Evolutionary conservation across 2,888 invertebrate species (phyloP).

Genomic region (Graphium colonna): DNA sequence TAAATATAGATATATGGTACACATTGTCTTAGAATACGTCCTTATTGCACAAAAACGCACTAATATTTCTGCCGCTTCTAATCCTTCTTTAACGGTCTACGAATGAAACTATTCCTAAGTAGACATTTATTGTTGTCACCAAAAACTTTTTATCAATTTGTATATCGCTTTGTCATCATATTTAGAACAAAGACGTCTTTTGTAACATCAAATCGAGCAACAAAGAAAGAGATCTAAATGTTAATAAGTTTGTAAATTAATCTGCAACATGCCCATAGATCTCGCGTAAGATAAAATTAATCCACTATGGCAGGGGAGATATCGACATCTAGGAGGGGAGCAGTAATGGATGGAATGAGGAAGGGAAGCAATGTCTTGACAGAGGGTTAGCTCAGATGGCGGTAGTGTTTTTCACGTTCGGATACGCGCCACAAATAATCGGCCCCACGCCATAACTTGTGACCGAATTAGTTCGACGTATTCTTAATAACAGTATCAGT

Average conservation of each 20-base stretch:
- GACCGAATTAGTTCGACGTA: no score
- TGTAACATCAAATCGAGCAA: not conserved
- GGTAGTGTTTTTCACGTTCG: constrained; percentile 8
- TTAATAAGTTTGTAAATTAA: constrained; percentile 15
- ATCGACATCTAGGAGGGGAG: constrained; percentile 19
- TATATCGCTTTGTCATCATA: not conserved
- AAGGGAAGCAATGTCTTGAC: constrained; percentile 18
- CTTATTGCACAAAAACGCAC: no score
- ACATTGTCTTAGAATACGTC: no score
- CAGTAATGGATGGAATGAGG: constrained; percentile 19
- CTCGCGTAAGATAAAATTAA: constrained; percentile 20
- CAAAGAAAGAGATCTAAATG: not conserved
- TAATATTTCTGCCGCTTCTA: no score
- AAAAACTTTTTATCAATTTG: not conserved
- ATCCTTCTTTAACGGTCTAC: no score
- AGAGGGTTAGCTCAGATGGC: constrained; percentile 13
- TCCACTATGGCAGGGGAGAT: constrained; percentile 19
- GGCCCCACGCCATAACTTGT: not conserved
- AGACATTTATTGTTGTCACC: no score
- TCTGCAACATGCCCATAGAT: constrained; percentile 17
- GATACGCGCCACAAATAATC: constrained; percentile 4
- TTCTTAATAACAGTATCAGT: no score
- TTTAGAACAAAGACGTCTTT: not conserved
- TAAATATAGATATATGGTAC: no score
- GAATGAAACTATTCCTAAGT: no score